phyloP scores from a whole-genome alignment of 2,113 vertebrate species.

The Riparia riparia region DNA sequence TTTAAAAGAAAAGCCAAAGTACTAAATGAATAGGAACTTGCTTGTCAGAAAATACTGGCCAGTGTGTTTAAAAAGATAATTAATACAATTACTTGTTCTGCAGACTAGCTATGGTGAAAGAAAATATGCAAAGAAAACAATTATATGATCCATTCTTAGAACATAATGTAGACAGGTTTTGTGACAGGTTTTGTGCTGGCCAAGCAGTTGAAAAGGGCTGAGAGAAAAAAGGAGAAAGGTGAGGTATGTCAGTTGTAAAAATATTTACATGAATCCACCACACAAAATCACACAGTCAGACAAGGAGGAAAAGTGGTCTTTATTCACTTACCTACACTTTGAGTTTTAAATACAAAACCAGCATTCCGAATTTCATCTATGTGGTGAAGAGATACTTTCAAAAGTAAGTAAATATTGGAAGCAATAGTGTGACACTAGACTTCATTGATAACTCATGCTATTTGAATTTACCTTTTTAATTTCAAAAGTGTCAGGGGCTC shows the following conservation, averaged over 20 bases:
- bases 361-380: neutral
- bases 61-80: neutral
- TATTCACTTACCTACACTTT: neutral
- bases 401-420: slow-evolving; percentile 24
- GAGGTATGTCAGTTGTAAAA: neutral
- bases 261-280: neutral
- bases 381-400: slow-evolving; percentile 21
- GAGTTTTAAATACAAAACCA: slow-evolving; percentile 46
- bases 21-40: neutral
- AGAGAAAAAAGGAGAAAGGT: neutral
- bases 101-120: neutral
- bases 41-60: neutral
- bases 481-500: neutral
- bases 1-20: neutral
- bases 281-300: neutral
- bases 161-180: neutral
- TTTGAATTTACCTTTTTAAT: slow-evolving; percentile 50
- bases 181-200: neutral
- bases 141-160: neutral
- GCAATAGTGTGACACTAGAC: slow-evolving; percentile 4
- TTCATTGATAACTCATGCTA: slow-evolving; percentile 42
- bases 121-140: neutral
- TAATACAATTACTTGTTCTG: neutral
- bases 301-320: neutral
- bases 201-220: neutral